These are phyloP conservation scores for Cydia splendana DNA, from an alignment of 1,140 invertebrate genomes.

Conservation along the genomic window DNA sequence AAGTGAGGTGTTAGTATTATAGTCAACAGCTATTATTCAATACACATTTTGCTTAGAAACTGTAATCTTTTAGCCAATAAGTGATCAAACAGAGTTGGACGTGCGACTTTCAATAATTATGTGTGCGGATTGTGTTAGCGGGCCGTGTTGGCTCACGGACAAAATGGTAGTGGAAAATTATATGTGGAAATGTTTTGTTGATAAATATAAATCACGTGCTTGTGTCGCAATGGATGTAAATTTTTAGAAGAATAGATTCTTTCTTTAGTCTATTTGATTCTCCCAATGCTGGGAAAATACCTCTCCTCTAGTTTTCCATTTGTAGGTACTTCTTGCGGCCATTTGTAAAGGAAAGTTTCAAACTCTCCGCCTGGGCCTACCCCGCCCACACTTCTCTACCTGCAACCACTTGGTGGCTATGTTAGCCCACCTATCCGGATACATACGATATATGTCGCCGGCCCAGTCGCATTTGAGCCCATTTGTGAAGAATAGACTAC, in stretches of 20 bases:
- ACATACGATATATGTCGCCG: too few species aligned
- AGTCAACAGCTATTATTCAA: conserved; percentile 20
- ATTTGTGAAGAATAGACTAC: too few species aligned
- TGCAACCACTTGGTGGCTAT: too few species aligned
- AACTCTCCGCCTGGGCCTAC: too few species aligned
- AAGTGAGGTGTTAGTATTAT: conserved; percentile 12
- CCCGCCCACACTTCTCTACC: too few species aligned
- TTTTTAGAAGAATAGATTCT: background rate
- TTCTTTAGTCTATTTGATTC: too few species aligned
- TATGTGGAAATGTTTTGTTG: conserved; percentile 21
- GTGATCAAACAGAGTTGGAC: conserved; percentile 64
- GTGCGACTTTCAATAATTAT: conserved; percentile 76
- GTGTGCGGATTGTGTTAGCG: conserved; percentile 70
- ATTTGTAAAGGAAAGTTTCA: too few species aligned
- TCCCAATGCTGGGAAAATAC: too few species aligned
- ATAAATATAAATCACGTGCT: conserved; percentile 18
- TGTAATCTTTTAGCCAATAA: conserved; percentile 62
- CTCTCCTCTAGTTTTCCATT: too few species aligned
- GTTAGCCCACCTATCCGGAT: too few species aligned
- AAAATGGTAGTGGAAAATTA: conserved; percentile 56
- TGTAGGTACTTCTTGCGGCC: too few species aligned
- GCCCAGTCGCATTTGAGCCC: too few species aligned
- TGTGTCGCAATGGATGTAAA: background rate
- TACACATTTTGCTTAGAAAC: conserved; percentile 34
- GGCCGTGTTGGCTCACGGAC: conserved; percentile 57